A percentile compares a stretch with the other conserved stretches of the same genome.
These are phyloP conservation scores for Odobenus rosmarus DNA, from an alignment of 2,113 vertebrate genomes.

Conservation along the genomic window DNA sequence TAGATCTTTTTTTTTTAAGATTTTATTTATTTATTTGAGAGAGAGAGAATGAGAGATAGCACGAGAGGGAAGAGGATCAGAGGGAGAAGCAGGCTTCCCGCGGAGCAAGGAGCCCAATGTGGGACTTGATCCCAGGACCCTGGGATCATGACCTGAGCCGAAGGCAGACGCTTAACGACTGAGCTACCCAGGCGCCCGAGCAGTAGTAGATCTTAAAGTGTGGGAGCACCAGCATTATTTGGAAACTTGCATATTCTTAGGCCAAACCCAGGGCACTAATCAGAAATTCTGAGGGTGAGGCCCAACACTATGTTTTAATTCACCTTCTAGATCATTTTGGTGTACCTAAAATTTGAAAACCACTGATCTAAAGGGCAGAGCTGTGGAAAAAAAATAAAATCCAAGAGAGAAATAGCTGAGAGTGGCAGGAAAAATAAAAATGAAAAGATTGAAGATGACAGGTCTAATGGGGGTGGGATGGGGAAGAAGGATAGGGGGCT, in stretches of 20 bases:
- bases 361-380: not conserved
- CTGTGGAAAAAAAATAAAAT: constrained; percentile 1
- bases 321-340: not conserved
- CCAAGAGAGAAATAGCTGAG: constrained; percentile 29
- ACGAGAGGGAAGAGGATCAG: no score
- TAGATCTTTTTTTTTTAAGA: not conserved
- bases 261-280: not conserved
- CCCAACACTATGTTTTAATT: not conserved
- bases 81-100: no score
- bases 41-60: no score
- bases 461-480: not conserved
- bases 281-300: not conserved
- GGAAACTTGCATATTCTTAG: constrained; percentile 11
- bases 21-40: no score
- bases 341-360: constrained; percentile 45
- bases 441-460: constrained; percentile 22
- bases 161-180: no score
- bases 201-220: not conserved
- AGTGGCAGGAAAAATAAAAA: not conserved
- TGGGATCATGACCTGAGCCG: no score
- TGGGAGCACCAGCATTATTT: constrained; percentile 15
- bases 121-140: no score
- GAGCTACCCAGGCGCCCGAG: not conserved
- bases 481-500: not conserved
- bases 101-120: no score